Evolutionary conservation across 2,888 invertebrate genomes (phyloP), one percentile per base, ranked within the genome.

Genomic region (Temnothorax rugatulus): DNA sequence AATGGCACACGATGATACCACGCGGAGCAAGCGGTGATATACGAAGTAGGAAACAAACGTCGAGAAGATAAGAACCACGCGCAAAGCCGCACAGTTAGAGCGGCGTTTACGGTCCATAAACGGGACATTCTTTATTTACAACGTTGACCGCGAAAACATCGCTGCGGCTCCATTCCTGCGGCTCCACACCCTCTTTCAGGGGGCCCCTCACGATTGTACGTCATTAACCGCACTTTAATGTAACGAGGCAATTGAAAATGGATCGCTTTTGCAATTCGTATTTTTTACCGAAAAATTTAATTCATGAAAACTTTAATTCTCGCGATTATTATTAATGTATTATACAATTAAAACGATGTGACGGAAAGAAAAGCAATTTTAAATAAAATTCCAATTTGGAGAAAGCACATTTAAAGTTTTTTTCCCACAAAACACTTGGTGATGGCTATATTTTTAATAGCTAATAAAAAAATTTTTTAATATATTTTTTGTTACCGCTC

Each of bases 71-170:
- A 91, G 88, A 89, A 54, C 50, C 47, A 57, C 41, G 76, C 66
- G 68, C 85, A 74, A 73, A 77, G 57, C 52, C 63, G 79, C 74
- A 81, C 87, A 88, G 93, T 93, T 93, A 91, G 90, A 91, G 88
- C 91, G 89, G 90, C 93, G 90, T 94, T 93, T 94, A 94, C 92
- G 93, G 92, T 91, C 93, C 93, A 93, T 93, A 93, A 94, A 93
- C 93, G 89, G 90, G 91, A 91, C 92, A 91, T 90, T 91, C 91
- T 91, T 93, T 93, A 93, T 93, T 94, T 93, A 93, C 92, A 91
- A 88, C 92, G 87, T 88, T 87, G 88, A 87, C 87, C 59, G 77
- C 83, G 69, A 84, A 85, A 84, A 84, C 25, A 29, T 50, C 47
- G 73, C 64, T 52, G 50, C 63, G 41, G 63, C 69, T 21, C 82